Evolutionary conservation across 2,113 vertebrate species (phyloP), one percentile per base, ranked within the genome.

Genomic region (Martes martes): DNA sequence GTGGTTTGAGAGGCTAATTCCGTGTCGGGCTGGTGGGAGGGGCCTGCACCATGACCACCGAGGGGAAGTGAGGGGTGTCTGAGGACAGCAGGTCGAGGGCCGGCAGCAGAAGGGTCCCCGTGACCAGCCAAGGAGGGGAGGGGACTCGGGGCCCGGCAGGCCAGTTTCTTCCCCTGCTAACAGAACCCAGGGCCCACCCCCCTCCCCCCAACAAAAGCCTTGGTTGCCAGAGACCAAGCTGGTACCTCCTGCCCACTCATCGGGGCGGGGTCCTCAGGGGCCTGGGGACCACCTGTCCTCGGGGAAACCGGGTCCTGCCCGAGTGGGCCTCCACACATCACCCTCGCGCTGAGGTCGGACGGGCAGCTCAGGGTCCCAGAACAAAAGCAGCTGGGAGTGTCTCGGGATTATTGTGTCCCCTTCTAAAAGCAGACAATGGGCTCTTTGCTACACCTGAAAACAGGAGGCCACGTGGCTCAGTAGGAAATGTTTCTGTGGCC

Each of bases 241-340:
- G 61, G 33, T 0, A 10, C 45, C 28, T 31, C 39, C 42, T 3
- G 18, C 28, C 39, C 0, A 0, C 16, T 36, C 9, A 2, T 15
- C 2, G 18, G 1, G 24, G 16, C 1, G 1, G 59, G 7, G 1
- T 11, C 52, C 86, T 4, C 10, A 71, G 0, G 4, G 28, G 52
- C 57, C 80, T 63, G 47, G 85, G 28, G 13, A 1, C 13, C 9
- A 15, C 80, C 84, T 10, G 8, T 21, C 57, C 4, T 1, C 42
- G 47, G 26, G 4, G 9, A 71, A 76, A 23, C 3, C 0, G 28
- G 39, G 8, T 7, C 65, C 52, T 33, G 39, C 21, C 52, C 42
- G 18, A 11, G 82, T 31, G 1, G 1, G 19, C 42, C 24, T 26
- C 47, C 5, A 1, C 67, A 71, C 67, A 9, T 36, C n/a, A 9